Evolutionary conservation across 2,888 invertebrate species (phyloP), one percentile per base, ranked within the genome.

Genomic region (Blera fallax): DNA sequence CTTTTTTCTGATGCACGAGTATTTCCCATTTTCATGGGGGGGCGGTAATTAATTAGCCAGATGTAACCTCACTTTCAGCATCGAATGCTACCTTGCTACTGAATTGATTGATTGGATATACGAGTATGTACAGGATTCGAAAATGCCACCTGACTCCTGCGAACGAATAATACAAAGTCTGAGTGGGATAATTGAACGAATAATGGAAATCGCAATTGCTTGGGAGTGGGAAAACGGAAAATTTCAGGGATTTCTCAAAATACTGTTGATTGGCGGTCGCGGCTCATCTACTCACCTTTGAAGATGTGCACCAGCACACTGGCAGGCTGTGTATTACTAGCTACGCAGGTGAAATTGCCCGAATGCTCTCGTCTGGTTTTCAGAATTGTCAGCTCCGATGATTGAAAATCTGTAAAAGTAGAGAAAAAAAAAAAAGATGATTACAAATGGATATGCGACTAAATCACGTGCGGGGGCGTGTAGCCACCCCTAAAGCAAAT

Each of bases 261-360:
- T 34, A 64, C 43, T 8, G 10, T 10, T 27, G 16, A 73, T 18
- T 65, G 48, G 11, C 34, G 52, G 40, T 24, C 11, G 16, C 8
- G 50, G 11, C 29, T 40, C 48, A 50, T 18, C 2, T 40, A 91
- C 94, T 94, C 92, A 96, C 97, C 96, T 93, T 97, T 97, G 90
- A 97, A 95, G 92, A 97, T 97, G 92, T 97, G 97, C 89, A 98
- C 96, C 92, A 96, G 95, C 88, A 97, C 96, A 91, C 96, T 96
- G 87, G 97, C 97, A 4, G 97, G 96, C 79, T 96, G 95, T 7
- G 97, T 97, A 91, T 97, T 97, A 90, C 96, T 97, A 4, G 97
- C 97, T 83, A 96, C 95, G 91, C 98, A 98, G 40, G 97, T 96
- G 91, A 97, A 98, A 92, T 97, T 97, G 8, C 97, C 97, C 10